Percentiles rank a stretch among this genome's conserved stretches.
phyloP scores from a whole-genome alignment of 2,888 invertebrate genomes.

The Cylindroiulus punctatus region DNA sequence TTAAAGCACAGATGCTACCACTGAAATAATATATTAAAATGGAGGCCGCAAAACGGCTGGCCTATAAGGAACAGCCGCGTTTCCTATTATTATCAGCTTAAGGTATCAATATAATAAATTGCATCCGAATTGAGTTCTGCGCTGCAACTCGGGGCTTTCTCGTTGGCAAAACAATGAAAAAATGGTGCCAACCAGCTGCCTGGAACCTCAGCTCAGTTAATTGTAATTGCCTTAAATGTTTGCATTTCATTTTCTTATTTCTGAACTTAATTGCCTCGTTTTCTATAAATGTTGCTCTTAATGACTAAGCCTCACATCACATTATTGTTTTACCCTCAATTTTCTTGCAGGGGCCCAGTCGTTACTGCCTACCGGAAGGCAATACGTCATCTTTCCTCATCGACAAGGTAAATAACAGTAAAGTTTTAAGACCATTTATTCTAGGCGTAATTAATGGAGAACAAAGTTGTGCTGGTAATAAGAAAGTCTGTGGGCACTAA shows the following conservation, averaged over 20 bases:
- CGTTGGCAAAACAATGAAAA: neutral
- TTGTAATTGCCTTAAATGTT: conserved; percentile 18
- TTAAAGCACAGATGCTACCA: conserved; percentile 7
- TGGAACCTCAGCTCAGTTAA: conserved; percentile 2
- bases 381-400: conserved; percentile 18
- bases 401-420: conserved; percentile 2
- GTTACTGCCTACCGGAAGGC: neutral
- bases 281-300: conserved; percentile 10
- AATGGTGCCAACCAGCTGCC: neutral
- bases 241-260: conserved; percentile 18
- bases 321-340: conserved; percentile 18
- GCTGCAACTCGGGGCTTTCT: neutral
- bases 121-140: neutral
- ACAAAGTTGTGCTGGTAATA: neutral
- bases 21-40: conserved; percentile 10
- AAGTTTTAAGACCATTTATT: conserved; percentile 18
- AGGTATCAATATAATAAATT: conserved; percentile 18
- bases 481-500: neutral
- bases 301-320: conserved; percentile 18
- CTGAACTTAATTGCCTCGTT: conserved; percentile 18
- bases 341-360: conserved; percentile 2
- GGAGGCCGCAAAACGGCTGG: neutral
- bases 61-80: neutral
- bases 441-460: neutral
- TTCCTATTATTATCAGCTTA: conserved; percentile 2